Conservation (phyloP, 2,888 invertebrate species). For the Yponomeuta evonymella region DNA sequence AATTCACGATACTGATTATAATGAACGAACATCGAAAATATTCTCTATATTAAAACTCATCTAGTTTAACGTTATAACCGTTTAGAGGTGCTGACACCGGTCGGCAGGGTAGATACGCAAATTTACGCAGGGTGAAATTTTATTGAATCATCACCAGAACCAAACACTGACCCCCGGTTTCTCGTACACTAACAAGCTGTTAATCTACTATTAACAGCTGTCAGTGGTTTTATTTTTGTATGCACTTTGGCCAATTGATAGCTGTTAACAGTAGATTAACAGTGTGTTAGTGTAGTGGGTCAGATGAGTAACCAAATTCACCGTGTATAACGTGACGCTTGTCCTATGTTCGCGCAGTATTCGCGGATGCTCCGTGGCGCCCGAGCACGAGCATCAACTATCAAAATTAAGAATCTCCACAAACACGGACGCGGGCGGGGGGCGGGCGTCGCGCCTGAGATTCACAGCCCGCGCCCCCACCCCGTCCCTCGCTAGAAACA, state of each 20-base stretch:
- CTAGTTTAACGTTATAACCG: constrained; percentile 50
- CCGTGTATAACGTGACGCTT: constrained; percentile 29
- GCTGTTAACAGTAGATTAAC: too few species aligned
- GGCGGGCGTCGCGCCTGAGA: constrained; percentile 50
- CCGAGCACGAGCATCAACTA: not conserved
- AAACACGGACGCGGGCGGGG: not conserved
- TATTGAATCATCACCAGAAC: too few species aligned
- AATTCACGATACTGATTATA: constrained; percentile 63
- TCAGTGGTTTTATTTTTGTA: too few species aligned
- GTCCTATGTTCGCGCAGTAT: constrained; percentile 29
- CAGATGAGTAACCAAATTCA: too few species aligned
- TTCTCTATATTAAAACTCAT: constrained; percentile 57
- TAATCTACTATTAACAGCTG: too few species aligned
- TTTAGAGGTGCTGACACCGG: constrained; percentile 4
- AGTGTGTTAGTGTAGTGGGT: too few species aligned
- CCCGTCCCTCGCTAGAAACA: constrained; percentile 24
- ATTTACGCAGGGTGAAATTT: constrained; percentile 24
- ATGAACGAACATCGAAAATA: constrained; percentile 64
- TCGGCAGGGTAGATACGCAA: constrained; percentile 33
- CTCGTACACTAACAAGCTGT: too few species aligned
- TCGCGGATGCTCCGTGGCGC: constrained; percentile 24
- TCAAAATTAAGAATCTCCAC: constrained; percentile 10
- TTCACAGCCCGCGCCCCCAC: constrained; percentile 48
- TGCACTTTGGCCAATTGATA: too few species aligned
- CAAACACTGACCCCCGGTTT: too few species aligned